Base-by-base conservation (phyloP, 2,113 vertebrate genomes). In the Dasyurus viverrinus region DNA sequence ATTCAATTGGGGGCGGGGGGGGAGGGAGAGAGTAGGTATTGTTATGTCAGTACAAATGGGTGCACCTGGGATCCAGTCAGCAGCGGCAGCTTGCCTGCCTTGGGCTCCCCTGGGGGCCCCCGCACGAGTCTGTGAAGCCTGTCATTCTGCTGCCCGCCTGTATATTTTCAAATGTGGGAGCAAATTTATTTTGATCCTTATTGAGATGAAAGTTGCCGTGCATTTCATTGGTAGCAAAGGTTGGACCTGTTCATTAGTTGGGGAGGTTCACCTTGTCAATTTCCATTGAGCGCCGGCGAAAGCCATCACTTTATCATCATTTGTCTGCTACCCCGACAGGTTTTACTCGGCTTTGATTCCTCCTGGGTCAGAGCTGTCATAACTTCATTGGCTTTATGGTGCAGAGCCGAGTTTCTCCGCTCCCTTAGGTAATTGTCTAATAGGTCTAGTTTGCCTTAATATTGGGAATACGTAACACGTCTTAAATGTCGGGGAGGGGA, bases 301-400 rank as follows among this genome's bases (percentile, higher is more conserved):
- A 98, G 98, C 98, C 98, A 99, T 99, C 99, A 99, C 99, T 99
- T 99, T 99, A 99, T 99, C 99, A 99, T 99, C 99, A 98, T 99
- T 99, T 99, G 99, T 99, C 99, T 99, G 99, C 98, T 89, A 95
- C 97, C 96, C 53, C 98, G 99, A 99, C 98, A 98, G 99, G 98
- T 98, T 99, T 99, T 99, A 98, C 99, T 99, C 99, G 93, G 98
- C 98, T 98, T 98, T 97, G 98, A 98, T 98, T 98, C 98, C 99
- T 98, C 98, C 93, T 25, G 98, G 99, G 98, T 97, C 96, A 95
- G 25, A 96, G 96, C 98, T 98, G 98, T 99, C 99, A 99, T 99
- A 99, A 99, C 98, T 98, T 98, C 98, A 98, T 98, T 98, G 97
- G 98, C 97, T 98, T 98, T 98, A 98, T 97, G 98, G 98, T 92